Evolutionary conservation across 2,797 vertebrate genomes (phyloP).

Genomic region (Florisuga fusca): DNA sequence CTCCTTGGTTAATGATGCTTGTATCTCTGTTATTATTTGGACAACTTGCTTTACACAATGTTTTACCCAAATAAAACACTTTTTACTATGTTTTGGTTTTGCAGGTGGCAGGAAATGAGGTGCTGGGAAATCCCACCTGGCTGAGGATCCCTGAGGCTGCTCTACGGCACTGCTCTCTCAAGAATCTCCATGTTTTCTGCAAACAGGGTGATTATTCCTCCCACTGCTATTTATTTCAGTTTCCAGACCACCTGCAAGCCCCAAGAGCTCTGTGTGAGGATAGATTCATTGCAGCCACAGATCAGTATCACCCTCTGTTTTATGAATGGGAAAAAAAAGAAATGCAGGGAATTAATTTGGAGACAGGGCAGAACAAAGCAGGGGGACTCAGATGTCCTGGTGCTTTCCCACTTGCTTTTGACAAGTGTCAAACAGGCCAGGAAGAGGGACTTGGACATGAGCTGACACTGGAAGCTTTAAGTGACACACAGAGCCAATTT

Average conservation of each 20-base stretch:
- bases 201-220: slow-evolving; percentile 34
- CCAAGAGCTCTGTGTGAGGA: slow-evolving; percentile 5
- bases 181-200: not conserved
- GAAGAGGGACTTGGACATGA: not conserved
- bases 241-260: slow-evolving; percentile 35
- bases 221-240: slow-evolving; percentile 16
- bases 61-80: not conserved
- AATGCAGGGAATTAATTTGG: not conserved
- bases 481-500: not conserved
- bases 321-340: slow-evolving; percentile 6
- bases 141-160: not conserved
- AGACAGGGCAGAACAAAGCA: not conserved
- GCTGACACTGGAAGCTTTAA: not conserved
- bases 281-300: not conserved
- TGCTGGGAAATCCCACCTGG: slow-evolving; percentile 24
- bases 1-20: not conserved
- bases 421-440: not conserved
- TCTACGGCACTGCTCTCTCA: not conserved
- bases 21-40: not conserved
- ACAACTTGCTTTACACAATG: not conserved
- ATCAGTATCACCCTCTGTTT: not conserved
- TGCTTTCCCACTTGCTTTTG: not conserved
- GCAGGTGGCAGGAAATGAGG: slow-evolving; percentile 25
- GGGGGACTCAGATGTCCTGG: not conserved
- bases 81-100: not conserved